A percentile compares a stretch with the other conserved stretches of the same genome.
phyloP scores from a whole-genome alignment of 2,797 vertebrate species.

The Alectoris magna region DNA sequence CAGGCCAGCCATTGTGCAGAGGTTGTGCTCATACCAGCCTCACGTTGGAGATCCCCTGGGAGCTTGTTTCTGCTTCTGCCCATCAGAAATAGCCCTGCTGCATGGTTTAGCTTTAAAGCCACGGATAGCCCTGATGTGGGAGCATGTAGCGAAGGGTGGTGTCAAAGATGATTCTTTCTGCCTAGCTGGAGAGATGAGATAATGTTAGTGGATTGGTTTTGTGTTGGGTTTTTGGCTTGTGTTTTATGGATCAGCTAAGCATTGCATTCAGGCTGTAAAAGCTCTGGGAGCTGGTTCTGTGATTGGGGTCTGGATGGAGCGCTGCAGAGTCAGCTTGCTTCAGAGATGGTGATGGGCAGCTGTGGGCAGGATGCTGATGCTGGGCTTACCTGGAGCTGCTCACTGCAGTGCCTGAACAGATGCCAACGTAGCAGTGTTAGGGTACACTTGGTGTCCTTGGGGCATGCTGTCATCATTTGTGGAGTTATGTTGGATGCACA shows the following conservation, averaged over 20 bases:
- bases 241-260: not conserved
- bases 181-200: not conserved
- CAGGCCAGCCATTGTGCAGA: not conserved
- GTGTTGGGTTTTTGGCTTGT: not conserved
- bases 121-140: fast-evolving
- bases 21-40: not conserved
- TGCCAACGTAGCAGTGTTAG: not conserved
- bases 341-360: not conserved
- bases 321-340: not conserved
- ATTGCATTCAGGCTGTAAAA: not conserved
- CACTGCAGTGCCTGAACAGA: not conserved
- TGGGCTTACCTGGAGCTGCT: fast-evolving
- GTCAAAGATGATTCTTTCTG: not conserved
- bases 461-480: not conserved
- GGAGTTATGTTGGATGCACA: not conserved
- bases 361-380: not conserved
- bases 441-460: not conserved
- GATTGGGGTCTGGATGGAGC: no score
- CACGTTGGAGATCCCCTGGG: not conserved
- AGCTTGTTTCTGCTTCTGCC: not conserved
- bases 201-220: not conserved
- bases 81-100: not conserved
- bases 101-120: not conserved
- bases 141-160: not conserved
- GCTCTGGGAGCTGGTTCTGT: not conserved